These are phyloP conservation scores for Myxocyprinus asiaticus DNA, from an alignment of 2,113 vertebrate species.

Conservation along the genomic window DNA sequence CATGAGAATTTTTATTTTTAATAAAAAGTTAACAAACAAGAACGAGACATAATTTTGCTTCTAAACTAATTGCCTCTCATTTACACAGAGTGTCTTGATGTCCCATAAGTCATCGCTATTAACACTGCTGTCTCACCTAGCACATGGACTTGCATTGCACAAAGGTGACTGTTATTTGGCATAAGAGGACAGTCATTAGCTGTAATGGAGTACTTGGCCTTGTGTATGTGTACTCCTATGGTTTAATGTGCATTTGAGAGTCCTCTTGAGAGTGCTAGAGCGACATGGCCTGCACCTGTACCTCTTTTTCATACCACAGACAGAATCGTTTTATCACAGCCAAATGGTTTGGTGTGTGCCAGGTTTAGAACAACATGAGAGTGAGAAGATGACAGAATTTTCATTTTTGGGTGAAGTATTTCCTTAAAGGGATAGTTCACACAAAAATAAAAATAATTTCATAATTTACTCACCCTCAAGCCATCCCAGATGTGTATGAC, in stretches of 20 bases:
- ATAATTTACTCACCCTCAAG: no score
- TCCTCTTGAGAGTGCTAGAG: conserved; percentile 6
- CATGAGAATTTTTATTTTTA: no score
- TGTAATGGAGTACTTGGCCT: conserved; percentile 37
- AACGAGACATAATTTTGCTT: background rate
- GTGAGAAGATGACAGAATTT: no score
- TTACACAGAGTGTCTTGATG: background rate
- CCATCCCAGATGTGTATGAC: no score
- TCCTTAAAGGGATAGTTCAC: no score
- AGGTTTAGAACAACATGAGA: no score
- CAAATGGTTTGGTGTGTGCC: conserved; percentile 15
- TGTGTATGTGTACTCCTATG: background rate
- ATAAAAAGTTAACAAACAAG: background rate
- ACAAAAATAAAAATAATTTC: no score
- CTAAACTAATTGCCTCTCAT: background rate
- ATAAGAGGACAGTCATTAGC: conserved; percentile 15
- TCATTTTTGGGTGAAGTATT: no score
- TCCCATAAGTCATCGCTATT: background rate
- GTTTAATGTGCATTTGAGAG: conserved; percentile 15
- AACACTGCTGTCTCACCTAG: background rate
- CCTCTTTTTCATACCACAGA: background rate
- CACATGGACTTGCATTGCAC: background rate
- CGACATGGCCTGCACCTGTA: conserved; percentile 11
- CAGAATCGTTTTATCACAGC: conserved; percentile 5
- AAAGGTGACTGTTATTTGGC: conserved; percentile 29